Evolutionary conservation across 2,888 invertebrate species (phyloP).

Genomic region (Pachymerium ferrugineum): DNA sequence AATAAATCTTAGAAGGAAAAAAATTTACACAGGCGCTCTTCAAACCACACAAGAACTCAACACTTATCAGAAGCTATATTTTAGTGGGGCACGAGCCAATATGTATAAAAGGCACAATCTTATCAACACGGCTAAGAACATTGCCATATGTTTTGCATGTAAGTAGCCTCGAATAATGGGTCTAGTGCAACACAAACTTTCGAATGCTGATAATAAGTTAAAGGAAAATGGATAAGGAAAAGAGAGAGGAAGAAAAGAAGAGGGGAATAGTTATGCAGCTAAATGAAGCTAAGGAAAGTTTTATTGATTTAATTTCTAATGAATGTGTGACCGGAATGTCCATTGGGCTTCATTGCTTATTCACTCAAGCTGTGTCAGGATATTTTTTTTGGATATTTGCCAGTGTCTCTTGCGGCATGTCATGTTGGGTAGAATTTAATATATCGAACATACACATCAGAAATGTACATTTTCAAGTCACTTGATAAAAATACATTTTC

Average conservation of each 20-base stretch:
- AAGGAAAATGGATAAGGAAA: background rate
- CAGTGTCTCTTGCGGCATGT: background rate
- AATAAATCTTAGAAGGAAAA: background rate
- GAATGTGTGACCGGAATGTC: conserved; percentile 18
- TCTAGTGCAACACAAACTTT: background rate
- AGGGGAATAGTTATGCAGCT: background rate
- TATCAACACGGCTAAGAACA: background rate
- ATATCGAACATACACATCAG: background rate
- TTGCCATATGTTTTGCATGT: conserved; percentile 6
- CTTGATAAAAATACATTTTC: too few relatives aligned
- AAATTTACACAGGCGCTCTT: background rate
- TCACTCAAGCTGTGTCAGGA: conserved; percentile 15
- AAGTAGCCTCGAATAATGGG: background rate
- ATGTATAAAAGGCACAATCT: background rate
- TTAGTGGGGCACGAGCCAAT: background rate
- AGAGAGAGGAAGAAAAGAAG: background rate
- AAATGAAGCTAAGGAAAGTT: conserved; percentile 1
- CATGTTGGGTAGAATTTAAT: background rate
- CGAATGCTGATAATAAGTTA: background rate
- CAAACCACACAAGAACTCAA: background rate
- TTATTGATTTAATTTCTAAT: conserved; percentile 18
- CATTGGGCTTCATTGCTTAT: background rate
- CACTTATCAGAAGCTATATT: conserved; percentile 7
- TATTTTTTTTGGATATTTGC: conserved; percentile 5
- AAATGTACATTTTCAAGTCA: too few relatives aligned